Evolutionary conservation across 1,140 invertebrate species (phyloP).

Genomic region (Nasonia longicornis): DNA sequence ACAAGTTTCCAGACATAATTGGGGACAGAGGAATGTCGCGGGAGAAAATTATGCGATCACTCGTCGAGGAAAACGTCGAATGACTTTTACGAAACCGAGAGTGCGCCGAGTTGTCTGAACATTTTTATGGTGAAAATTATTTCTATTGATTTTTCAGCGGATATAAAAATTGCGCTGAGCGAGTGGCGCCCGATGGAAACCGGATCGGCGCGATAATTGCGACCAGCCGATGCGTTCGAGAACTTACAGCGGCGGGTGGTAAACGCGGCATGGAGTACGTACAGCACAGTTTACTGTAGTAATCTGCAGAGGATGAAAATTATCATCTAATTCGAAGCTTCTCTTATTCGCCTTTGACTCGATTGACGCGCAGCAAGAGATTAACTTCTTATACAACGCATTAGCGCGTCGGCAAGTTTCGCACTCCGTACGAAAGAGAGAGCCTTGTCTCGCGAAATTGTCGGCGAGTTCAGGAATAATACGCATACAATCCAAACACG

Average conservation of each 20-base stretch:
- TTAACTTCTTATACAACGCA: too few relatives aligned
- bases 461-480: not conserved
- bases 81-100: too few relatives aligned
- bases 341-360: not conserved
- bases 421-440: too few relatives aligned
- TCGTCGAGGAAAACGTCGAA: not conserved
- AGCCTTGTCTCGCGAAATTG: not conserved
- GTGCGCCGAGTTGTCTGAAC: too few relatives aligned
- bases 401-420: too few relatives aligned
- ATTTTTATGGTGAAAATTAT: too few relatives aligned
- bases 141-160: not conserved
- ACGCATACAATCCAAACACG: not conserved
- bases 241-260: conserved; percentile 11
- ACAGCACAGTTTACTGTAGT: not conserved
- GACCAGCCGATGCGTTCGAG: not conserved
- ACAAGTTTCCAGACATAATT: not conserved
- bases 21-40: not conserved
- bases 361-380: too few relatives aligned
- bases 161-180: not conserved
- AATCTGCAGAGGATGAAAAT: not conserved
- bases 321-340: not conserved
- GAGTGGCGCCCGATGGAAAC: not conserved
- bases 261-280: not conserved
- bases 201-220: conserved; percentile 5
- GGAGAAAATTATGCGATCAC: not conserved